phyloP scores from a whole-genome alignment of 2,113 vertebrate genomes.

The Sitta europaea region DNA sequence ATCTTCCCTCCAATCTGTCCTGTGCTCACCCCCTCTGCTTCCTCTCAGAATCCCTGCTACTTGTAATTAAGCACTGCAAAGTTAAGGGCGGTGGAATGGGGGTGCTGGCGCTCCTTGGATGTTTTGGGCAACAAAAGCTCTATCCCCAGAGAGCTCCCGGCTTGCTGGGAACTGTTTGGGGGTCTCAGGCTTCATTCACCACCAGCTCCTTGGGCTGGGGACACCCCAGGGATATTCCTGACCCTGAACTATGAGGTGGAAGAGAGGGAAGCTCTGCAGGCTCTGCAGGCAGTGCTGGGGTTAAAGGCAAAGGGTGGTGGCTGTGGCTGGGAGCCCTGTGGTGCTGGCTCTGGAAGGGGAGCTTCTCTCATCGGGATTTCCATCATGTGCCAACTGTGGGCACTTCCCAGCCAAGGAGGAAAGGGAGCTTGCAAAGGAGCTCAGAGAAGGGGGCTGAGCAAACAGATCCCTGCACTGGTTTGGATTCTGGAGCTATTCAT shows the following conservation, averaged over 20 bases:
- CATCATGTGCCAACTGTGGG: background rate
- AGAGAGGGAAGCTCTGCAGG: background rate
- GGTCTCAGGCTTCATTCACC: background rate
- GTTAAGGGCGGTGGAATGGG: background rate
- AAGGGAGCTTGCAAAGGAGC: background rate
- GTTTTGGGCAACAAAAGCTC: background rate
- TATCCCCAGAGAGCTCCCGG: background rate
- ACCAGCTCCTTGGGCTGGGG: background rate
- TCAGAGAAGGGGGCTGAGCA: background rate
- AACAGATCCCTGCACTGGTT: background rate
- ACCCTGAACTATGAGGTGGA: background rate
- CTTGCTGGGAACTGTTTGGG: background rate
- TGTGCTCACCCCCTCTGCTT: background rate
- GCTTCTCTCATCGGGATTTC: slow-evolving; percentile 15
- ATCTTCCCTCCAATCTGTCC: slow-evolving; percentile 33
- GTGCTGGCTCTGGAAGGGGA: background rate
- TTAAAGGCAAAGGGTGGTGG: background rate
- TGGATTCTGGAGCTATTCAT: background rate
- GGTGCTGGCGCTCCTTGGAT: background rate
- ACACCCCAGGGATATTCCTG: background rate
- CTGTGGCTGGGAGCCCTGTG: background rate
- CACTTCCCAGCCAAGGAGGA: background rate
- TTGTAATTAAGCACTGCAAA: background rate
- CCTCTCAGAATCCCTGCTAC: background rate
- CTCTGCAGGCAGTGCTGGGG: background rate